Percentiles rank a stretch among this genome's conserved stretches.
Evolutionary conservation across 2,797 vertebrate genomes (phyloP).

Genomic region (Nyctibius grandis): DNA sequence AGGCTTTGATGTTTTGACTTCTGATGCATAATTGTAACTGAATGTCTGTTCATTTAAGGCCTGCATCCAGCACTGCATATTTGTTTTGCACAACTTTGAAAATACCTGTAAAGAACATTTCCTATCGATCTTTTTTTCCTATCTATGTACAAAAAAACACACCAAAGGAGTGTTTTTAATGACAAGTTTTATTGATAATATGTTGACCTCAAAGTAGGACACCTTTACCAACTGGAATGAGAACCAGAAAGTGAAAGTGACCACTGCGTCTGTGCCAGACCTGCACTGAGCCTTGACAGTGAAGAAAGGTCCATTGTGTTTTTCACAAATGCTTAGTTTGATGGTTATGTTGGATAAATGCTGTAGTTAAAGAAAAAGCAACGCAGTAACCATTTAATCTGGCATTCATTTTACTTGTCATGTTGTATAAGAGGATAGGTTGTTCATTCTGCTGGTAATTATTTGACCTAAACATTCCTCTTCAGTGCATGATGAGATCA

Average conservation of each 20-base stretch:
- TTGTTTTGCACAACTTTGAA: background rate
- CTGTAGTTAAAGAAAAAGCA: background rate
- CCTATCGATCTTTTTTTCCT: background rate
- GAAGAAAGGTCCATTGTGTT: background rate
- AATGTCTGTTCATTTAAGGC: background rate
- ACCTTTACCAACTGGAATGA: background rate
- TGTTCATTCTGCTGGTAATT: background rate
- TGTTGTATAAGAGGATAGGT: accelerated
- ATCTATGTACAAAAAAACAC: accelerated
- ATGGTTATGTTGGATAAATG: background rate
- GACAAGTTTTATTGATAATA: accelerated
- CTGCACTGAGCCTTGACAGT: accelerated
- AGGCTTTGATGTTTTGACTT: background rate
- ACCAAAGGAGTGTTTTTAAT: background rate
- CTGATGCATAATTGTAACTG: background rate
- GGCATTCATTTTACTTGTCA: background rate
- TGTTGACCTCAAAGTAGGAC: background rate
- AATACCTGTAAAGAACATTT: background rate
- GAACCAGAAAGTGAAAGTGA: background rate
- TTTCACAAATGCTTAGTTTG: background rate
- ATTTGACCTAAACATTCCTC: background rate
- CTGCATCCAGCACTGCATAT: accelerated
- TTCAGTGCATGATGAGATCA: background rate
- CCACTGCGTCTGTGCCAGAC: background rate
- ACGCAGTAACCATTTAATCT: background rate